A percentile compares a stretch with the other conserved stretches of the same genome.
Evolutionary conservation across 2,797 vertebrate species (phyloP).

Genomic region (Apodemus agrarius): DNA sequence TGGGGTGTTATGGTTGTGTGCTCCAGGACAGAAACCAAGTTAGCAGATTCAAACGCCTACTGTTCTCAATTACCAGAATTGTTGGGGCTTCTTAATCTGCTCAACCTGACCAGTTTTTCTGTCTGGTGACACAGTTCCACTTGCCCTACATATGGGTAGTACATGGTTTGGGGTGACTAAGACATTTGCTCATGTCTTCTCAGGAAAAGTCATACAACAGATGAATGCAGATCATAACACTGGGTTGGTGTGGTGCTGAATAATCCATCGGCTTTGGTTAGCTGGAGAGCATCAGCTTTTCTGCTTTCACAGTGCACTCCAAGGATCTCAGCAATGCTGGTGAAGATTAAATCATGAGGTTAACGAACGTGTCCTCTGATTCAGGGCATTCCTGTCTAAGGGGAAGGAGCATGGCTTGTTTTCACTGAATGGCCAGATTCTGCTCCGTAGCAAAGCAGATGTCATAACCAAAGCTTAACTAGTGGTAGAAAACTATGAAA

Average conservation of each 20-base stretch:
- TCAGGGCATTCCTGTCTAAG: not conserved
- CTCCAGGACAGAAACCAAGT: not conserved
- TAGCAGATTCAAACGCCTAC: not conserved
- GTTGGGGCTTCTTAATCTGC: not conserved
- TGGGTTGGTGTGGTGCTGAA: not conserved
- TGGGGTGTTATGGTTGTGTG: too few relatives aligned
- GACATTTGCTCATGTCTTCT: not conserved
- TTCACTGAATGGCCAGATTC: not conserved
- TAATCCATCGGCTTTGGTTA: too few relatives aligned
- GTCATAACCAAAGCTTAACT: not conserved
- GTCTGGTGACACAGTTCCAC: not conserved
- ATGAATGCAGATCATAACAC: not conserved
- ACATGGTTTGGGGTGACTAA: not conserved
- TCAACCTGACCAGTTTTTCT: not conserved
- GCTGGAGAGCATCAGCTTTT: not conserved
- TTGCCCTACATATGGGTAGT: not conserved
- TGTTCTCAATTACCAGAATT: not conserved
- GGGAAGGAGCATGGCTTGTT: not conserved
- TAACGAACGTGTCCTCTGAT: not conserved
- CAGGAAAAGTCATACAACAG: not conserved
- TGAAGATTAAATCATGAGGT: not conserved
- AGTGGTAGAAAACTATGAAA: not conserved
- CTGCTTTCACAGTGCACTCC: not conserved
- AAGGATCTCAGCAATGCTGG: not conserved
- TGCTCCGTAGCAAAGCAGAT: not conserved